Evolutionary conservation across 1,140 invertebrate genomes (phyloP).

Genomic region (Drosophila funebris): DNA sequence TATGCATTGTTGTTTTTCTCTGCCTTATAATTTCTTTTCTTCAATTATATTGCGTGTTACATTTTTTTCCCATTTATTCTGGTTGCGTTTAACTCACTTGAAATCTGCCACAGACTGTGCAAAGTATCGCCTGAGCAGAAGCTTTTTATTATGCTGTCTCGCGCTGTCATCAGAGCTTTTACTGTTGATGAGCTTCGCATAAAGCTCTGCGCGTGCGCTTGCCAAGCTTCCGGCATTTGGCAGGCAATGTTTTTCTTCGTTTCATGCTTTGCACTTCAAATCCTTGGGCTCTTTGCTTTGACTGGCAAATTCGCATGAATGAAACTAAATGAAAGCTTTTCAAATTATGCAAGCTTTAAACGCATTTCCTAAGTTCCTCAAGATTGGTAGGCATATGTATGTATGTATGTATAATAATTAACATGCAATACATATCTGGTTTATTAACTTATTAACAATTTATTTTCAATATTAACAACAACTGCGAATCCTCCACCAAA

Average conservation of each 20-base stretch:
- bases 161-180: slow-evolving; percentile 30
- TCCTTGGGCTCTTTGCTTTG: slow-evolving; percentile 48
- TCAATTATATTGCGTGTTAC: slow-evolving; percentile 4
- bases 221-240: slow-evolving; percentile 60
- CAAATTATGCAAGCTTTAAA: background rate
- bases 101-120: slow-evolving; percentile 62
- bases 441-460: background rate
- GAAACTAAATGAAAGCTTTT: background rate
- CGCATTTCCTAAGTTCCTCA: no score
- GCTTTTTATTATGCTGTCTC: slow-evolving; percentile 69
- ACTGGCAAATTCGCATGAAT: slow-evolving; percentile 49
- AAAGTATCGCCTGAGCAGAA: slow-evolving; percentile 46
- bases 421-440: no score
- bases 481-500: slow-evolving; percentile 10
- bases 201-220: slow-evolving; percentile 54
- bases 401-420: no score
- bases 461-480: slow-evolving; percentile 5
- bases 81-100: slow-evolving; percentile 43
- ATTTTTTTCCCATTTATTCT: slow-evolving; percentile 1
- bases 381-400: no score
- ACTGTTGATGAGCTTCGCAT: slow-evolving; percentile 7
- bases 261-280: slow-evolving; percentile 27
- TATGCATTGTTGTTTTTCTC: slow-evolving; percentile 8
- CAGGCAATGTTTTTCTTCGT: slow-evolving; percentile 56
- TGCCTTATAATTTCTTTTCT: slow-evolving; percentile 1